These are phyloP conservation scores for Acanthosepion pharaonis DNA, from an alignment of 2,888 invertebrate genomes.

Conservation along the genomic window DNA sequence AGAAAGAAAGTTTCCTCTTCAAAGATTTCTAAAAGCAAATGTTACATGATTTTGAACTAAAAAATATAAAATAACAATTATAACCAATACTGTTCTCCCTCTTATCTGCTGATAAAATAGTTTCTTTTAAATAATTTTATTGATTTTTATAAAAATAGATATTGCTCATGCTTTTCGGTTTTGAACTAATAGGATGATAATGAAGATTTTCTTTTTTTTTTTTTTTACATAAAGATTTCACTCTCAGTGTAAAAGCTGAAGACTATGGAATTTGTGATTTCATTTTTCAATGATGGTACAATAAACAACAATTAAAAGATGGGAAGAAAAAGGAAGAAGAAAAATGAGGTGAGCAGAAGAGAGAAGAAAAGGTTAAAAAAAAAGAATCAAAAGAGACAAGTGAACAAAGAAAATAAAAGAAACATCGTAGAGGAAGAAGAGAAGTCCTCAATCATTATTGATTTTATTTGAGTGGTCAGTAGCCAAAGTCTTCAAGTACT, in stretches of 20 bases:
- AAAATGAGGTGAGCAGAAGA: neutral
- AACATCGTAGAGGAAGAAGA: neutral
- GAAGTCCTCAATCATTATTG: neutral
- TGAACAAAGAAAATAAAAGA: neutral
- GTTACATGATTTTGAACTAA: too few relatives aligned
- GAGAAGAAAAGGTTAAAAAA: neutral
- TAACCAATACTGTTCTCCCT: neutral
- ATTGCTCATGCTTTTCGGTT: neutral
- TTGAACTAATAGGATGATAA: neutral
- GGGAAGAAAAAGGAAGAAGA: neutral
- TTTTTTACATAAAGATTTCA: neutral
- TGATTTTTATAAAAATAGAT: slow-evolving; percentile 1
- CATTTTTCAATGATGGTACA: neutral
- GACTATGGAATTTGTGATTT: neutral
- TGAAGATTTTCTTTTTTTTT: neutral
- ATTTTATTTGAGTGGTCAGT: slow-evolving; percentile 23
- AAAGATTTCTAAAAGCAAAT: too few relatives aligned
- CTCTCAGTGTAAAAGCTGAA: neutral
- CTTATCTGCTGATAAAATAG: neutral
- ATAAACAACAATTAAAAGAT: slow-evolving; percentile 16
- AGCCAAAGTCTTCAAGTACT: slow-evolving; percentile 20
- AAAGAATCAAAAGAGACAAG: neutral
- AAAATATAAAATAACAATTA: neutral
- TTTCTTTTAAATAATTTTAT: neutral
- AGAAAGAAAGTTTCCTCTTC: too few relatives aligned